Evolutionary conservation across 2,113 vertebrate genomes (phyloP), one percentile per base, ranked within the genome.

Genomic region (Rhinoderma darwinii): DNA sequence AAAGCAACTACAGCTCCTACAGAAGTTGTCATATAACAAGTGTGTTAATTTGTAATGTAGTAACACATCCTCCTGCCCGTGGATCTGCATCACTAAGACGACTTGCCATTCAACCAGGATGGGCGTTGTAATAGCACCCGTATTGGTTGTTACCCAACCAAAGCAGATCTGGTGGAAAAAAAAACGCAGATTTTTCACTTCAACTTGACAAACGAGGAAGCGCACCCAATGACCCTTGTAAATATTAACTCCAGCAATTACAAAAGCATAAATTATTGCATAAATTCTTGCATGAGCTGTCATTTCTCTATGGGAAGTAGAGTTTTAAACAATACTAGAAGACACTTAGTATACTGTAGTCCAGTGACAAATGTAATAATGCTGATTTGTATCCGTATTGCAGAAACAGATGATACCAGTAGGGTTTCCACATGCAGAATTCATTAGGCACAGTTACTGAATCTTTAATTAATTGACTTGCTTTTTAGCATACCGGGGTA

Each of bases 361-460:
- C 84, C 27, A 17, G n/a, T 84, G 83, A 76, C 72, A 85, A 76
- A 85, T 85, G 56, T 85, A 78, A 44, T 85, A n/a, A 77, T 27
- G 77, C 27, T 66, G 74, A 85, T 61, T 66, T 77, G 74, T 77
- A 63, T 77, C 74, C 56, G 32, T 41, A 77, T 17, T 66, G 54
- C 84, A 50, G 56, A 37, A 85, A 50, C 84, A 85, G 84, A 77
- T 77, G 84, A 77, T 85, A 77, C n/a, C 84, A 85, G 84, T 77
- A 47, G 73, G 84, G 84, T 77, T 66, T 77, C 73, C 12, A 41
- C 56, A 77, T 66, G 84, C n/a, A 77, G 77, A 87, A 87, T 80
- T 81, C 35, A 82, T 87, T 74, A 87, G 37, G 37, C 77, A 81
- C 66, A 87, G 63, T 74, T 59, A 73, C 51, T 81, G 77, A 87